Conservation (phyloP, 1,140 invertebrate genomes). For the Cydia strobilella region DNA sequence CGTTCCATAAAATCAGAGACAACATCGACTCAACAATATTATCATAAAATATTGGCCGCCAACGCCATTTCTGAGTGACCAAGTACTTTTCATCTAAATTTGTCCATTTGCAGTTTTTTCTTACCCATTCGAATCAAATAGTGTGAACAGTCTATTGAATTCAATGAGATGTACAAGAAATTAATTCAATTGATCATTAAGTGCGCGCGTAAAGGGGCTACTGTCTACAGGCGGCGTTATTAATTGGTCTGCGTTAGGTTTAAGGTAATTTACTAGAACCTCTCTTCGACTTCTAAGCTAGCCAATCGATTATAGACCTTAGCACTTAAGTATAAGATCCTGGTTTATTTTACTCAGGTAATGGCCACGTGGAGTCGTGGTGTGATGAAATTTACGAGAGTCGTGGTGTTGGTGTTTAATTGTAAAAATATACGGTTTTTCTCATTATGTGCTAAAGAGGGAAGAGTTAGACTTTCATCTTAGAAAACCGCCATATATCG, state of each 20-base stretch:
- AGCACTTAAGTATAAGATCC: not conserved
- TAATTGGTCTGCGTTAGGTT: constrained; percentile 12
- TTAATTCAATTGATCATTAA: constrained; percentile 31
- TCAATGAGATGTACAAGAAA: constrained; percentile 30
- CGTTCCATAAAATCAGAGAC: not conserved
- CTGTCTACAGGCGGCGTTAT: constrained; percentile 13
- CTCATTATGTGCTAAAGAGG: not conserved
- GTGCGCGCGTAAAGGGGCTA: constrained; percentile 1
- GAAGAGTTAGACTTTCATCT: not conserved
- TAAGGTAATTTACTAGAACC: constrained; percentile 22
- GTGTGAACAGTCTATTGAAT: constrained; percentile 24
- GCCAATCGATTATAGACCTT: not conserved
- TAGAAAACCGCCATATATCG: not conserved
- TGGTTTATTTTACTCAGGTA: not conserved
- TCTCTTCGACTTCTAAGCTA: not conserved
- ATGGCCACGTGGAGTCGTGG: not conserved
- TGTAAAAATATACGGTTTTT: constrained; percentile 21
- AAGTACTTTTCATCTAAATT: constrained; percentile 27
- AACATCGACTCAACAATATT: not conserved
- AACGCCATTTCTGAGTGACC: not conserved
- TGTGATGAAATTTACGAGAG: not conserved
- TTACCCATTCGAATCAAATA: not conserved
- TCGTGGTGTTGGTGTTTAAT: constrained; percentile 11
- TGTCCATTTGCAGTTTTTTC: constrained; percentile 15
- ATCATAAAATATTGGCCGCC: constrained; percentile 2